Evolutionary conservation across 2,797 vertebrate species (phyloP).

Genomic region (Cossypha dichroa): DNA sequence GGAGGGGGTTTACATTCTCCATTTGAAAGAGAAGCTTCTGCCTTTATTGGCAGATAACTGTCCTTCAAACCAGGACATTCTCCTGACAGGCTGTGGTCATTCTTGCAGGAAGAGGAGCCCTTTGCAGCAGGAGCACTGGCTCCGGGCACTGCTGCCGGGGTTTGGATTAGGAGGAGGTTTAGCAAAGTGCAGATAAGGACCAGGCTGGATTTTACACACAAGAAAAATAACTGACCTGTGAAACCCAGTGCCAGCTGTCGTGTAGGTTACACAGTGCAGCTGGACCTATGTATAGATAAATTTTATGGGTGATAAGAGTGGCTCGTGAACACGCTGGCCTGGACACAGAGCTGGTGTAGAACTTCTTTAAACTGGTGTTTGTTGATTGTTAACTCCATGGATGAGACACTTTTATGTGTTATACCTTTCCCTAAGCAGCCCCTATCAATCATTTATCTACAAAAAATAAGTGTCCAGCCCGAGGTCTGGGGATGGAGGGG

Average conservation of each 20-base stretch:
- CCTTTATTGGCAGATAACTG: too few relatives aligned
- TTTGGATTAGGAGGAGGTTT: background rate
- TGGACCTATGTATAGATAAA: background rate
- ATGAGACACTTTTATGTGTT: background rate
- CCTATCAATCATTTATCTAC: background rate
- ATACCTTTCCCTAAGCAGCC: background rate
- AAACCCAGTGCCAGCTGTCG: background rate
- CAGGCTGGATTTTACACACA: background rate
- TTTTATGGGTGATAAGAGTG: background rate
- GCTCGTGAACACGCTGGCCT: background rate
- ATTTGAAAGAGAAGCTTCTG: too few relatives aligned
- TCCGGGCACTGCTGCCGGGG: background rate
- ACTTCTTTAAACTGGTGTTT: background rate
- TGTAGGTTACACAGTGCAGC: background rate
- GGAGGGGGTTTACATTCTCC: too few relatives aligned
- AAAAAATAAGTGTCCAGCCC: background rate
- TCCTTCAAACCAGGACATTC: background rate
- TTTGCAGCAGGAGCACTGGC: background rate
- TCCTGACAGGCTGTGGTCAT: background rate
- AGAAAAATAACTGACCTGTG: background rate
- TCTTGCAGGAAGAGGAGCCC: background rate
- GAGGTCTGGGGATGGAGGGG: background rate
- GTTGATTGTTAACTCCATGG: background rate
- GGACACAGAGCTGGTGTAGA: background rate
- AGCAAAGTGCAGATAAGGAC: slow-evolving; percentile 28